Base-by-base conservation (phyloP, 2,797 vertebrate genomes). In the Megalops cyprinoides region DNA sequence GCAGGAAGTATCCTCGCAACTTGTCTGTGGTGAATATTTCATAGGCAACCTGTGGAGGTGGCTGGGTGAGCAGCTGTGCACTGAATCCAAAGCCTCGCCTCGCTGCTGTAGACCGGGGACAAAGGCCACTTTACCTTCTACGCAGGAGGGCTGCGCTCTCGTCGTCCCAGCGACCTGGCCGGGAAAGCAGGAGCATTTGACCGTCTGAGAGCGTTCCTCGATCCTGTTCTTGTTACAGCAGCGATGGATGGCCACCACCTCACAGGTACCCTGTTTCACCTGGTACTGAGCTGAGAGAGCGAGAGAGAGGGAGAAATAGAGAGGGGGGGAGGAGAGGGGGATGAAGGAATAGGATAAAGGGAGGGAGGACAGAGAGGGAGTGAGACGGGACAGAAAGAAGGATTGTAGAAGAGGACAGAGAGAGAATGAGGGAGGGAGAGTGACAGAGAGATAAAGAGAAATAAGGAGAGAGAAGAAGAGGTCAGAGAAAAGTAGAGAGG, bases 181-280 rank as follows among this genome's bases (percentile, higher is more conserved):
- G 0, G 97, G 97, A 89, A 98, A 97, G 91, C 98, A 99, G 84
- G 98, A 99, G 77, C 98, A 99, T 90, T 98, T 99, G 90, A 99
- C 97, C 0, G 98, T 99, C 82, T 99, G 97, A 0, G 98, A 99
- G 5, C 97, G 94, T 84, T 99, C 98, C 86, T 99, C 98, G 37
- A 99, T 97, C 76, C 95, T 96, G 89, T 98, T 98, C 94, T 97
- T 99, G 89, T 99, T 99, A 91, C 97, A 99, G 92, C 98, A 98
- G 42, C 97, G 96, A 88, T 98, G 97, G 78, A 96, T 90, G 0
- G 97, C 97, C 56, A 99, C 97, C 31, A 99, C 97, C 83, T 99
- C 97, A 9, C 98, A 99, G 0, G 97, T 98, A 37, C 97, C 98
- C 88, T 98, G 96, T 88, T 97, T 98, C 84, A 98, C 97, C 82